Evolutionary conservation across 2,888 invertebrate species (phyloP), one percentile per base, ranked within the genome.

Genomic region (Thecophora atra): DNA sequence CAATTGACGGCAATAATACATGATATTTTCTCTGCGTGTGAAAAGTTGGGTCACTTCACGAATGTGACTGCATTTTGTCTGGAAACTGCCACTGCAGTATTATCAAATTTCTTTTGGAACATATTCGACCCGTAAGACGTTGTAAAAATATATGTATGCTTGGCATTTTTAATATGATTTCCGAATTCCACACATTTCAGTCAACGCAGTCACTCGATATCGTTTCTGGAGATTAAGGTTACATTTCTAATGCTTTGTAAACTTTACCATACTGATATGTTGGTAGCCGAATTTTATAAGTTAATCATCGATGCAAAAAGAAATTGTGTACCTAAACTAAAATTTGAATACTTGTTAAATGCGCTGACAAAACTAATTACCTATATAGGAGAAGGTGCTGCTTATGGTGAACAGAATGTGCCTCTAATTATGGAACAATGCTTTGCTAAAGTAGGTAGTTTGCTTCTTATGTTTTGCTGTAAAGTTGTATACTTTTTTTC

Each of bases 91-190:
- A 82, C 84, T 0, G 76, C 79, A 0, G 77, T 86, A 2, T 72
- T 87, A 47, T 76, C 83, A 3, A 86, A 85, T 74, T 86, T 87
- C 73, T 82, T 86, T 72, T 87, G 86, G 87, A 84, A 85, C 64
- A 78, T 86, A 60, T 87, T 83, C 76, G 87, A 87, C 80, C 84
- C 85, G 84, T 86, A 79, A 75, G 83, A 26, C 6, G 64, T 26
- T 19, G 52, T 13, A 21, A 2, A 47, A 56, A 21, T n/a, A 28
- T 54, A 19, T 0, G 37, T 13, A 13, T 17, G 17, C 3, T 65
- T 42, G 17, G 19, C 6, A 24, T 28, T 26, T 8, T 65, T 44
- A 26, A 42, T 24, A 51, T 28, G 1, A 2, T n/a, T 42, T 21
- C 19, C 21, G 21, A 19, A 3, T 7, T 64, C 44, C 24, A 4